These are phyloP conservation scores for Tinea pellionella DNA, from an alignment of 2,888 invertebrate genomes.

Conservation along the genomic window DNA sequence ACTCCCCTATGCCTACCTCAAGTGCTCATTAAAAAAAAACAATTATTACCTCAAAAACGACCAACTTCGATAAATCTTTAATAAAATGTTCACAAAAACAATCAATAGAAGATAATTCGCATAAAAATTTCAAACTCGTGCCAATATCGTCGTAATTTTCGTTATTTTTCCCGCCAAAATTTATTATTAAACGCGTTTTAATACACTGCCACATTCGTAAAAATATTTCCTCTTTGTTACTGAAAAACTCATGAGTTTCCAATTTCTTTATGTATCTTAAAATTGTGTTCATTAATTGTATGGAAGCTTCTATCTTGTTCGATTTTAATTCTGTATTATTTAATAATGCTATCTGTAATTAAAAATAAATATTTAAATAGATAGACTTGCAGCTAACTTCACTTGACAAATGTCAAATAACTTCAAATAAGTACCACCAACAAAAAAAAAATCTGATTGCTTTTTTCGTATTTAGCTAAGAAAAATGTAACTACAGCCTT, in stretches of 20 bases:
- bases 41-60: conserved; percentile 40
- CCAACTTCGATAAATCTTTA: conserved; percentile 35
- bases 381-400: too few species aligned
- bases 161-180: conserved; percentile 23
- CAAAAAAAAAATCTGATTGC: too few species aligned
- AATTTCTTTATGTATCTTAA: conserved; percentile 49
- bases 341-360: conserved; percentile 42
- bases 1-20: too few species aligned
- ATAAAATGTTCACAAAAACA: conserved; percentile 36
- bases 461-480: too few species aligned
- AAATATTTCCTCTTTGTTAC: conserved; percentile 41
- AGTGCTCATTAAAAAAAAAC: too few species aligned
- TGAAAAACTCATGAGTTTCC: conserved; percentile 40
- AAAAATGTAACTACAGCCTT: too few species aligned
- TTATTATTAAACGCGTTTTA: conserved; percentile 29
- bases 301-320: conserved; percentile 41
- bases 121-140: conserved; percentile 39
- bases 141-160: conserved; percentile 29
- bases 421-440: too few species aligned
- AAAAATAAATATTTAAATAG: not conserved
- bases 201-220: conserved; percentile 42
- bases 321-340: conserved; percentile 33
- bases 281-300: conserved; percentile 40
- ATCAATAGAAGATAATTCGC: conserved; percentile 44
- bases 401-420: too few species aligned